Conservation (phyloP, 1,140 invertebrate species). For the Euura saliciscinereae region DNA sequence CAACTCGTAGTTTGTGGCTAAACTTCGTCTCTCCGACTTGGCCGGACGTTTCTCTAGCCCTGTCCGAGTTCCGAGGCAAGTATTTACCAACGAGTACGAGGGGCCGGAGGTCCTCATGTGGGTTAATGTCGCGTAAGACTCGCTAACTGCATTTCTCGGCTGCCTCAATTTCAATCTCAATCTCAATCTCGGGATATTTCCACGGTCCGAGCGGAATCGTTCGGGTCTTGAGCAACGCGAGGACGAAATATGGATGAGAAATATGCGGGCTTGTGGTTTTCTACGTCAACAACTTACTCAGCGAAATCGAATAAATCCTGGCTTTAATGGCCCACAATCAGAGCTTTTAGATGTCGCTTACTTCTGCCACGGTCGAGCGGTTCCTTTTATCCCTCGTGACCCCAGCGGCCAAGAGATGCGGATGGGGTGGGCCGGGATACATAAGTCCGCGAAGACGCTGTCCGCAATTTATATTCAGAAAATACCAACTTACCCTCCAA, state of each 20-base stretch:
- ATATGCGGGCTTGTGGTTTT: background rate
- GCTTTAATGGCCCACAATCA: conserved; percentile 21
- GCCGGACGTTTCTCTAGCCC: no score
- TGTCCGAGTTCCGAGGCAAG: background rate
- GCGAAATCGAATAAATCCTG: background rate
- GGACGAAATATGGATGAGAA: background rate
- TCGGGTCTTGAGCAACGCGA: no score
- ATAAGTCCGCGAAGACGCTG: conserved; percentile 6
- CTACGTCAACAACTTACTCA: background rate
- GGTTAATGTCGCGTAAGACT: conserved; percentile 12
- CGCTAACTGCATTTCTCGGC: conserved; percentile 6
- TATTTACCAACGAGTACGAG: background rate
- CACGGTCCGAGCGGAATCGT: no score
- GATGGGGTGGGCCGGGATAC: background rate
- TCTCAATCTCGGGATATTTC: no score
- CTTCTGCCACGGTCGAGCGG: conserved; percentile 22
- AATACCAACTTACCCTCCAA: conserved; percentile 17
- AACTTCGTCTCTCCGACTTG: no score
- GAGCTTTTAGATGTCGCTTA: conserved; percentile 26
- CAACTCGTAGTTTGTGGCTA: background rate
- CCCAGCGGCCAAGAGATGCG: background rate
- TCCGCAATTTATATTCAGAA: conserved; percentile 23
- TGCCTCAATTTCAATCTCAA: background rate
- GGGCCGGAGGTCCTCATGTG: background rate
- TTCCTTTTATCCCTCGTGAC: conserved; percentile 21